A percentile compares a stretch with the other conserved stretches of the same genome.
phyloP scores from a whole-genome alignment of 2,888 invertebrate species.

The Eupithecia subumbrata region DNA sequence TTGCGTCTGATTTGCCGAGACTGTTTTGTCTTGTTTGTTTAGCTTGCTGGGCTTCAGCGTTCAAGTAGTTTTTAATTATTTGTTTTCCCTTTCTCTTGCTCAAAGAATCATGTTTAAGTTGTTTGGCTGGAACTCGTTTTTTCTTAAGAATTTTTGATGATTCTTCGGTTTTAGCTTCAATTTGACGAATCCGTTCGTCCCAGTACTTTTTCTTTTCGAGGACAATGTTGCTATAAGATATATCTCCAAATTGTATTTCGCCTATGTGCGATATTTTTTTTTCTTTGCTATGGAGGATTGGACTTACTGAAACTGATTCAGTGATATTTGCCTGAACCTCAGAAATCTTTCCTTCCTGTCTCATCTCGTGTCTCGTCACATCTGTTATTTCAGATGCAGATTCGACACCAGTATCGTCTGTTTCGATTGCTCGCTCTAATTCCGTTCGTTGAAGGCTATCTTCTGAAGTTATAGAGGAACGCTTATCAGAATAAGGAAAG shows the following conservation, averaged over 20 bases:
- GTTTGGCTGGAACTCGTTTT: slow-evolving; percentile 63
- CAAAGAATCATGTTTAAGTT: slow-evolving; percentile 73
- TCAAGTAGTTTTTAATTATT: slow-evolving; percentile 70
- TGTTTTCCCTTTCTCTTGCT: slow-evolving; percentile 76
- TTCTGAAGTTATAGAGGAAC: slow-evolving; percentile 52
- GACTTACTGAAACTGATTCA: slow-evolving; percentile 83
- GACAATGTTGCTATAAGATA: slow-evolving; percentile 66
- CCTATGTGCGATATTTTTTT: slow-evolving; percentile 46
- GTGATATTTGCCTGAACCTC: slow-evolving; percentile 81
- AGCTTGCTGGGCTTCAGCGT: slow-evolving; percentile 49
- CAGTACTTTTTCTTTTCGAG: slow-evolving; percentile 79
- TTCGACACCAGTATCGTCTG: slow-evolving; percentile 68
- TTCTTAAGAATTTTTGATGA: slow-evolving; percentile 62
- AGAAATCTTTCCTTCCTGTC: slow-evolving; percentile 79
- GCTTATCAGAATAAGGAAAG: slow-evolving; percentile 64
- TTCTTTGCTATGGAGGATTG: slow-evolving; percentile 64
- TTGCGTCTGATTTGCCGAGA: slow-evolving; percentile 39
- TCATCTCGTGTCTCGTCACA: slow-evolving; percentile 77
- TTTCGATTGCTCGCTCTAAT: slow-evolving; percentile 37
- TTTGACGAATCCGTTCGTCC: slow-evolving; percentile 78
- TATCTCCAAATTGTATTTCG: slow-evolving; percentile 65
- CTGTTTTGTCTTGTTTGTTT: slow-evolving; percentile 43
- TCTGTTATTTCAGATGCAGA: slow-evolving; percentile 81
- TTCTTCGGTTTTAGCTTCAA: slow-evolving; percentile 73
- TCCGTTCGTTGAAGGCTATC: slow-evolving; percentile 50